These are phyloP conservation scores for Oophaga sylvatica DNA, from an alignment of 2,797 vertebrate genomes.

Conservation along the genomic window DNA sequence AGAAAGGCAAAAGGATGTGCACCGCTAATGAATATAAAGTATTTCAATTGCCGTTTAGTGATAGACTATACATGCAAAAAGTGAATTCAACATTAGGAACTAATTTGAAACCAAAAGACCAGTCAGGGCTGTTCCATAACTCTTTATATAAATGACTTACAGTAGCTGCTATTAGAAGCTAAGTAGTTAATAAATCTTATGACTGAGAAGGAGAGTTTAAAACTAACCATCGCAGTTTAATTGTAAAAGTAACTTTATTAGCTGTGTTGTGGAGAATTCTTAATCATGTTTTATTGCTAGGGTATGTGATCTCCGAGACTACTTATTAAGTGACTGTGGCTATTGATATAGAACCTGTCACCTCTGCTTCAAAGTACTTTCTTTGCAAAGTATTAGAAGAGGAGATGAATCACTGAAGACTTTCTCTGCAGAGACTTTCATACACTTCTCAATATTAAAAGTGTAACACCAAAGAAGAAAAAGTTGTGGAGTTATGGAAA, in stretches of 20 bases:
- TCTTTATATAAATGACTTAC: conserved; percentile 30
- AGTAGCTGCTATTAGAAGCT: conserved; percentile 16
- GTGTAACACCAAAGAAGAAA: too few species aligned
- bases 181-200: conserved; percentile 27
- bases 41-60: conserved; percentile 32
- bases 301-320: not conserved
- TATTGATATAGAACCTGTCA: conserved; percentile 22
- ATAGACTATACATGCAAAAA: conserved; percentile 26
- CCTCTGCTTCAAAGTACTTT: not conserved
- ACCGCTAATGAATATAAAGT: conserved; percentile 46
- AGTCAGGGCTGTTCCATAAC: conserved; percentile 14
- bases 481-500: too few species aligned
- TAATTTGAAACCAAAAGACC: conserved; percentile 12
- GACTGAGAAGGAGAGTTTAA: not conserved
- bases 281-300: conserved; percentile 19
- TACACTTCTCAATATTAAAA: not conserved
- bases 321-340: conserved; percentile 17
- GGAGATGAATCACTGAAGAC: not conserved
- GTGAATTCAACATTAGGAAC: conserved; percentile 22
- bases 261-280: not conserved
- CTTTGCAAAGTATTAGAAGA: not conserved
- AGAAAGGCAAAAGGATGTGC: conserved; percentile 29
- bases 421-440: not conserved
- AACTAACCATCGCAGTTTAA: conserved; percentile 14
- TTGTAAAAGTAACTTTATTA: conserved; percentile 43